Evolutionary conservation across 2,113 vertebrate genomes (phyloP).

Genomic region (Ctenomys sociabilis): DNA sequence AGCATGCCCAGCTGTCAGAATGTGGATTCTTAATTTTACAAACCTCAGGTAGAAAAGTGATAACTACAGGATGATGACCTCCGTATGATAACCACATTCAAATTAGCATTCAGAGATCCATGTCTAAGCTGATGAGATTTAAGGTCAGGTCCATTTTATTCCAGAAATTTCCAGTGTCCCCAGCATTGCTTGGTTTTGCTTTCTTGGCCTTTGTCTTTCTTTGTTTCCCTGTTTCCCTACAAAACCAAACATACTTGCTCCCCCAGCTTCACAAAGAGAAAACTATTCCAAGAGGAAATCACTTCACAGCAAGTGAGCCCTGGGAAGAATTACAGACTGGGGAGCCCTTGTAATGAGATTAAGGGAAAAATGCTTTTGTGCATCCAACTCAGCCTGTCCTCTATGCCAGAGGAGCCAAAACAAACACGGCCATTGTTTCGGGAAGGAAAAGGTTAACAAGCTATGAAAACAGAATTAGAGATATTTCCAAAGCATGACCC

Average conservation of each 20-base stretch:
- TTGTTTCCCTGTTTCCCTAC: slow-evolving; percentile 30
- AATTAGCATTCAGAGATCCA: no score
- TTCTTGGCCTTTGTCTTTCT: slow-evolving; percentile 58
- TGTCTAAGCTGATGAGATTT: neutral
- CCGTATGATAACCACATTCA: rapidly evolving
- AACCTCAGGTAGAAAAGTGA: neutral
- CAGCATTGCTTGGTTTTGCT: neutral
- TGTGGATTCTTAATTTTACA: neutral
- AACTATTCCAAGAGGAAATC: slow-evolving; percentile 85
- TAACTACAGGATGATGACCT: neutral
- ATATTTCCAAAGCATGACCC: slow-evolving; percentile 73
- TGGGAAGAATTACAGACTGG: slow-evolving; percentile 84
- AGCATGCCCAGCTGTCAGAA: neutral
- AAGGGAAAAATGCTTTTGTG: slow-evolving; percentile 78
- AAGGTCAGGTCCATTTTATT: slow-evolving; percentile 17
- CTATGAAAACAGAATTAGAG: slow-evolving; percentile 80
- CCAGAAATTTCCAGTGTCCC: neutral
- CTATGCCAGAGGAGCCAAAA: slow-evolving; percentile 75
- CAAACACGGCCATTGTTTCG: slow-evolving; percentile 82
- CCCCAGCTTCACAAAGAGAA: slow-evolving; percentile 80
- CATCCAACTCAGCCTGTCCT: slow-evolving; percentile 77
- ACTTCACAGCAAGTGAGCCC: slow-evolving; percentile 81
- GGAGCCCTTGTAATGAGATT: slow-evolving; percentile 82
- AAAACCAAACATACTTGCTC: slow-evolving; percentile 74
- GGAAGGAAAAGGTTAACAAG: slow-evolving; percentile 87